Base-by-base conservation (phyloP, 2,797 vertebrate species). In the Thripadectes ignobilis region DNA sequence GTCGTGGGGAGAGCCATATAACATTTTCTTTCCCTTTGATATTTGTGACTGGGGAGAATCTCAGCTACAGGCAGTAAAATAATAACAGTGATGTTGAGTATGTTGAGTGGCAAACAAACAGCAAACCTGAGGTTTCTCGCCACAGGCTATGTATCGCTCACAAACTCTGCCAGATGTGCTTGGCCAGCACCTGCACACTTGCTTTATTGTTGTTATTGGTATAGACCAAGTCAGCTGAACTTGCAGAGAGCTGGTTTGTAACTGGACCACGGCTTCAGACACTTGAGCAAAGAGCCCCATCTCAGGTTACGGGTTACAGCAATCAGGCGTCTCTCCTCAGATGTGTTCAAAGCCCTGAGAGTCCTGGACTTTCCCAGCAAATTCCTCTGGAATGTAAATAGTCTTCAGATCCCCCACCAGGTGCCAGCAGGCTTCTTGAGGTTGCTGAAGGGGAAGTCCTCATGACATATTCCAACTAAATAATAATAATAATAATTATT, bases 381-480 rank as follows among this genome's bases (percentile, higher is more conserved):
- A 97, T 97, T 97, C 97, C 96, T 94, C 48, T 96, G 97, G 97
- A 98, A 98, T 97, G 97, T 96, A 97, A 98, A 98, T 85, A 96
- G 85, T 85, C 96, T 97, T 96, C 95, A 96, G 85, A 95, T 96
- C 65, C 67, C 34, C 17, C 51, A 89, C 62, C 93, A 97, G 90
- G 94, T 97, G 92, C 96, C 96, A 95, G 83, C 38, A 78, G 92
- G 91, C 89, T 97, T 97, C 94, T 95, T 95, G 88, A 84, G 58
- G 52, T 76, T 91, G 90, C 72, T 92, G 93, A 92, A 94, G 92
- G 94, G 88, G 85, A 97, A 94, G 84, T 87, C 55, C 94, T 89
- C 36, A 43, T 67, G 46, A 85, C 67, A 65, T 63, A 84, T 43
- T 62, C 54, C 45, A 87, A 79, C 75, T 63, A 74, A 87, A 81